A percentile compares a stretch with the other conserved stretches of the same genome.
These are phyloP conservation scores for Melieria picta DNA, from an alignment of 2,888 invertebrate genomes.

Conservation along the genomic window DNA sequence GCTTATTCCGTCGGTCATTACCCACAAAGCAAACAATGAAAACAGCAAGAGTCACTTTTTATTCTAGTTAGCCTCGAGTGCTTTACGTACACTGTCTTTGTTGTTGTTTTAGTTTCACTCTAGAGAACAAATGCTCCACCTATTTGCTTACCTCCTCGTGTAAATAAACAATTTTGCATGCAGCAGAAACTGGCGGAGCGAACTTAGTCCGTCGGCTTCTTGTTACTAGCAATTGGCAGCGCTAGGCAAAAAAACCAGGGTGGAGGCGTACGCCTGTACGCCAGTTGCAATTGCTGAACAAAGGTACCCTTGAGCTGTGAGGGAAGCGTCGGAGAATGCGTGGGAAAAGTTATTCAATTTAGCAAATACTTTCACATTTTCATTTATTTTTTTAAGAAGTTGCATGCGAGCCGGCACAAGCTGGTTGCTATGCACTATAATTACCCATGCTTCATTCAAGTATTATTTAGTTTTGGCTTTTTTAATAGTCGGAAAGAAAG, in stretches of 20 bases:
- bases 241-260: background rate
- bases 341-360: conserved; percentile 24
- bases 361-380: conserved; percentile 13
- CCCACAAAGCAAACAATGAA: too few relatives aligned
- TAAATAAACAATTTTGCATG: conserved; percentile 6
- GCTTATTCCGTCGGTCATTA: too few relatives aligned
- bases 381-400: background rate
- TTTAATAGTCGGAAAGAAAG: too few relatives aligned
- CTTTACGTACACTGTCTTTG: background rate
- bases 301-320: background rate
- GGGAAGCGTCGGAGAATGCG: background rate
- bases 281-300: background rate
- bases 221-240: too few relatives aligned
- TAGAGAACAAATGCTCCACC: conserved; percentile 7
- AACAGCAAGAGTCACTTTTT: too few relatives aligned
- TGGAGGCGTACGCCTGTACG: background rate
- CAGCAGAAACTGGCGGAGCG: conserved; percentile 3
- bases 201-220: conserved; percentile 12
- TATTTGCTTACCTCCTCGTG: too few relatives aligned
- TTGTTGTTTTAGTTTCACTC: conserved; percentile 4
- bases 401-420: too few relatives aligned
- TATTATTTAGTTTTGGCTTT: too few relatives aligned
- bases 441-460: too few relatives aligned
- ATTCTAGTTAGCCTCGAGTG: too few relatives aligned
- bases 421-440: too few relatives aligned